phyloP scores from a whole-genome alignment of 2,888 invertebrate genomes.

The Brachyptera putata region DNA sequence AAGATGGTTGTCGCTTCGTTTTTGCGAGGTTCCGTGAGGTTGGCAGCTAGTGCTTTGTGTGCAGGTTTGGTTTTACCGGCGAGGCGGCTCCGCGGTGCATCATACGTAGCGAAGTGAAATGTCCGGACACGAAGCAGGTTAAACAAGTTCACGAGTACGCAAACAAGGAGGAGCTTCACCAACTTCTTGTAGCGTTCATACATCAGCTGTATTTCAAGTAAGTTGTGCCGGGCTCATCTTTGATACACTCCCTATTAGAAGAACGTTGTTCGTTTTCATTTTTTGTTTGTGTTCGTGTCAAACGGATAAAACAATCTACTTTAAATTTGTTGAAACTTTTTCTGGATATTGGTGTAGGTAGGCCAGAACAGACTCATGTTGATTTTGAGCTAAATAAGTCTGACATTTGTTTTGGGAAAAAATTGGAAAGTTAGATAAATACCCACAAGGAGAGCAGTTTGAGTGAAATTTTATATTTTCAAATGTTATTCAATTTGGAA shows the following conservation, averaged over 20 bases:
- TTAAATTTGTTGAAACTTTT: neutral
- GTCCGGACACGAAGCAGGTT: slow-evolving; percentile 56
- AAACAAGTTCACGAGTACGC: slow-evolving; percentile 62
- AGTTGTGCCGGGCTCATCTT: too few species aligned
- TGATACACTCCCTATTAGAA: too few species aligned
- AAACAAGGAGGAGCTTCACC: slow-evolving; percentile 68
- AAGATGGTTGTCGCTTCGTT: neutral
- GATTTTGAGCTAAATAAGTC: too few species aligned
- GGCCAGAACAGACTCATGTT: too few species aligned
- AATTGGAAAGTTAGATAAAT: too few species aligned
- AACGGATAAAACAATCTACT: neutral
- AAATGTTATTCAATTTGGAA: too few species aligned
- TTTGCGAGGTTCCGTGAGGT: neutral
- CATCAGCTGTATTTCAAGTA: slow-evolving; percentile 86
- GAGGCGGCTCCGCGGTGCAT: slow-evolving; percentile 87
- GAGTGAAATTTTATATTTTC: too few species aligned
- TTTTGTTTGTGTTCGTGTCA: neutral
- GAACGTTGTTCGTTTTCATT: neutral
- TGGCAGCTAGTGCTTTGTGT: too few species aligned
- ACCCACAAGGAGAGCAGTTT: too few species aligned
- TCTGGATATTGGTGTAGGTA: too few species aligned
- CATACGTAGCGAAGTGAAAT: slow-evolving; percentile 70
- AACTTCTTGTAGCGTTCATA: slow-evolving; percentile 82
- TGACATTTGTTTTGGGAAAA: too few species aligned
- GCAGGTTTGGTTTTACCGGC: slow-evolving; percentile 86